These are phyloP conservation scores for Hanleya hanleyi DNA, from an alignment of 2,888 invertebrate genomes.

Conservation along the genomic window DNA sequence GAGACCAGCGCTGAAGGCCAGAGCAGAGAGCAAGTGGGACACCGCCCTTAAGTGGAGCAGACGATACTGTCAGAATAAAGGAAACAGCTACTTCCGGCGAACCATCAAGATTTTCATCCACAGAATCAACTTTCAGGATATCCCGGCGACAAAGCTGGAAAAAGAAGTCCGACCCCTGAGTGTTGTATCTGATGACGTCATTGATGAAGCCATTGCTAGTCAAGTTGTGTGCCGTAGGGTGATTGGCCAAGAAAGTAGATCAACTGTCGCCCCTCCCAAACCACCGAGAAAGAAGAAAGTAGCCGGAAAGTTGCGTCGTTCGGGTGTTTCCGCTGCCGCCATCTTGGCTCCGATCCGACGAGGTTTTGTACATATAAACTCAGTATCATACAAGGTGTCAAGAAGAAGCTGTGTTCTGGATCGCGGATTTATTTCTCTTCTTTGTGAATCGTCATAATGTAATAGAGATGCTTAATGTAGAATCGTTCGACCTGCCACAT, in stretches of 20 bases:
- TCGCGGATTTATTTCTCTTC: no score
- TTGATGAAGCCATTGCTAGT: neutral
- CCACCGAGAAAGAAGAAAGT: neutral
- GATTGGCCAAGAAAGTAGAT: constrained; percentile 1
- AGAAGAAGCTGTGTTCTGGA: no score
- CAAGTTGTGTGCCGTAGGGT: neutral
- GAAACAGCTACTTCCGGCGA: neutral
- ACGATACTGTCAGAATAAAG: neutral
- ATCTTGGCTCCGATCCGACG: neutral
- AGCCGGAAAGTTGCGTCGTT: neutral
- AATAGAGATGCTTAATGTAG: no score
- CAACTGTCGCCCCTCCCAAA: neutral
- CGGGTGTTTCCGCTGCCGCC: neutral
- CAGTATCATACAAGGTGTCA: no score
- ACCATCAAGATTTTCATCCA: neutral
- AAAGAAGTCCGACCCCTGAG: neutral
- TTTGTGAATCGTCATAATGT: no score
- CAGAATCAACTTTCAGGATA: neutral
- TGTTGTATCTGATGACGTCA: neutral
- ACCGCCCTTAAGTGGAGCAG: neutral
- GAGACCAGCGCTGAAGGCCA: neutral
- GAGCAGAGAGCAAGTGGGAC: neutral
- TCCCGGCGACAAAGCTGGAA: neutral
- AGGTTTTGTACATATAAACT: neutral
- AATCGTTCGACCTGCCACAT: no score